phyloP scores from a whole-genome alignment of 2,113 vertebrate genomes.

The Bos indicus region DNA sequence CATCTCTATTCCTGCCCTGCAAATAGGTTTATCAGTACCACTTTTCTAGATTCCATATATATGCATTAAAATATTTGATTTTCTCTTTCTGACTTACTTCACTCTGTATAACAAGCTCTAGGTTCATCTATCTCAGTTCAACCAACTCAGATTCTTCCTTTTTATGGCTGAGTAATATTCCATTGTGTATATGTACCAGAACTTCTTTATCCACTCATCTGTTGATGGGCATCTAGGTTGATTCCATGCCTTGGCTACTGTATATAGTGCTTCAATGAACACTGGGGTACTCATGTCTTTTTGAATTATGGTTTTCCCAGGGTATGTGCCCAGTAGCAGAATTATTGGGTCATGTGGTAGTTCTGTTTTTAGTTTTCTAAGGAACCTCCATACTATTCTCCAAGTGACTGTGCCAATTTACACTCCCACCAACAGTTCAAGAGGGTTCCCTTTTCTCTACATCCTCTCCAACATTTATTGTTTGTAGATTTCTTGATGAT shows the following conservation, averaged over 20 bases:
- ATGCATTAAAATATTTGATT: not conserved
- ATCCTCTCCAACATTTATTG: not conserved
- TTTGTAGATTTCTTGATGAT: not conserved
- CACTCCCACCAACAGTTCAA: not conserved
- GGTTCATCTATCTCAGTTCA: not conserved
- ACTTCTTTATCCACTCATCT: not conserved
- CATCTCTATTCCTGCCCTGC: not conserved
- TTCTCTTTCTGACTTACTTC: not conserved
- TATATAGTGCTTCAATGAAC: not conserved
- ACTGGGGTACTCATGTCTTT: not conserved
- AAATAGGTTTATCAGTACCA: not conserved
- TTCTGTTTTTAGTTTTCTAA: not conserved
- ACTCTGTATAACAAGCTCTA: not conserved
- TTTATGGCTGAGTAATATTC: not conserved
- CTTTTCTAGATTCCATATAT: not conserved
- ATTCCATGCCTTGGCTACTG: not conserved
- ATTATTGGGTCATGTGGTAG: not conserved
- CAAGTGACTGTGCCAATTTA: not conserved
- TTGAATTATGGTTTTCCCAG: not conserved
- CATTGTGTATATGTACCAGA: not conserved
- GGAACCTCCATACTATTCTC: not conserved
- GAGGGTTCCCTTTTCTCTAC: not conserved
- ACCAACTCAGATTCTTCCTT: not conserved
- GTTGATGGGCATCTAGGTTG: not conserved
- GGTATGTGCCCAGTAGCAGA: not conserved